Base-by-base conservation (phyloP, 2,888 invertebrate genomes). In the Melangyna quadrimaculata region DNA sequence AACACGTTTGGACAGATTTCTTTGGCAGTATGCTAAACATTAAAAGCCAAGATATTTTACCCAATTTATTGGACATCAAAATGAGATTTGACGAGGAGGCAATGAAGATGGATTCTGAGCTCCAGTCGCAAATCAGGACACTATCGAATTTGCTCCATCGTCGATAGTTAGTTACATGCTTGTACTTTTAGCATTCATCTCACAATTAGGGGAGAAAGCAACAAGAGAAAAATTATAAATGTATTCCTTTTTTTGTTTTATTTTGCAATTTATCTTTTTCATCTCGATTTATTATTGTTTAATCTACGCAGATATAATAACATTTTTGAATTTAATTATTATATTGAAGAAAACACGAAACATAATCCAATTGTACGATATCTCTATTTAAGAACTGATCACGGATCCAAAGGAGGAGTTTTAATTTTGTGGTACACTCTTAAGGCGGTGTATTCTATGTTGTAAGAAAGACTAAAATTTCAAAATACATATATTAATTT, bases 21-120 rank as follows among this genome's bases (percentile, higher is more conserved):
- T 98, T 98, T 90, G 94, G 95, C 55, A 95, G 95, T 73, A 93
- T 98, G 88, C 93, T 98, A 71, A 98, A 98, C 92, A 95, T 97
- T 87, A 95, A 96, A 61, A 95, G 95, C 65, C 96, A 96, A 89
- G 94, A 94, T 87, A 93, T 94, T 87, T 92, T 96, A 89, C 97
- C 97, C 1, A 94, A 96, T 90, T 93, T 97, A 88, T 88, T 88
- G 22, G 89, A 91, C 79, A 89, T 92, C 88, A 91, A 91, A n/a
- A 77, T 88, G n/a, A 84, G 89, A 37, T 90, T 92, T 27, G 91
- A 91, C 79, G 90, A 91, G 74, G 92, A 92, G 87, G 90, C 91
- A 35, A 89, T 89, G 71, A 90, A 91, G 87, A 92, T 92, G 92
- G 92, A 92, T 74, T 92, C 92, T 3, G 92, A 92, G 70, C 87